Evolutionary conservation across 2,113 vertebrate genomes (phyloP).

Genomic region (Xenotilapia leptura): DNA sequence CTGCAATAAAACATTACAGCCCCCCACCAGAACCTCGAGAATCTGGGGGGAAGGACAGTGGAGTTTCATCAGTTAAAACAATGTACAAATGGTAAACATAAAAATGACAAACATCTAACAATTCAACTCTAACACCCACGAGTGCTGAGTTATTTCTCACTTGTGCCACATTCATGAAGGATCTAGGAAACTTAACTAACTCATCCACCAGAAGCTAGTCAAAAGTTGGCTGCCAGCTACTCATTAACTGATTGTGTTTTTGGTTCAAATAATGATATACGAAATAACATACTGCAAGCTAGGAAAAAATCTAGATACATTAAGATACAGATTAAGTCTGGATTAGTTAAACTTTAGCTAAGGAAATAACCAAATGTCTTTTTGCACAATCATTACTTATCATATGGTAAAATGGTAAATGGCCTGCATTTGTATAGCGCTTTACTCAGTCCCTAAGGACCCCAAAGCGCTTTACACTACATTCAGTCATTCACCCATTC

Average conservation of each 20-base stretch:
- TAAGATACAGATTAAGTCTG: background rate
- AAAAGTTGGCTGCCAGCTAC: background rate
- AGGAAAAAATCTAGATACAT: background rate
- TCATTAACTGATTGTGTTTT: background rate
- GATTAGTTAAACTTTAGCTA: background rate
- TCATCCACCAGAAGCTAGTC: conserved; percentile 3
- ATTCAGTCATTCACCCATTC: too few species aligned
- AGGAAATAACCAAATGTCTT: background rate
- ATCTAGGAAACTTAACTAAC: background rate
- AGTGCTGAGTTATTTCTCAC: background rate
- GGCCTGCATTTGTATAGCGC: too few species aligned
- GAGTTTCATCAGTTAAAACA: too few species aligned
- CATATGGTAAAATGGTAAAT: background rate
- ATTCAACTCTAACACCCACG: too few species aligned
- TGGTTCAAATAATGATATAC: background rate
- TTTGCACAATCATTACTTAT: background rate
- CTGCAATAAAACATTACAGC: too few species aligned
- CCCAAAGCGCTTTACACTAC: too few species aligned
- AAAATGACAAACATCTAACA: too few species aligned
- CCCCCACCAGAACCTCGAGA: too few species aligned
- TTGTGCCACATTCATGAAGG: conserved; percentile 12
- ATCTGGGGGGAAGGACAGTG: too few species aligned
- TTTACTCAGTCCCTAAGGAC: too few species aligned
- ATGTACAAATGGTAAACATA: too few species aligned
- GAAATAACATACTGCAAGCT: background rate